Evolutionary conservation across 2,113 vertebrate species (phyloP).

Genomic region (Parotia lawesii): DNA sequence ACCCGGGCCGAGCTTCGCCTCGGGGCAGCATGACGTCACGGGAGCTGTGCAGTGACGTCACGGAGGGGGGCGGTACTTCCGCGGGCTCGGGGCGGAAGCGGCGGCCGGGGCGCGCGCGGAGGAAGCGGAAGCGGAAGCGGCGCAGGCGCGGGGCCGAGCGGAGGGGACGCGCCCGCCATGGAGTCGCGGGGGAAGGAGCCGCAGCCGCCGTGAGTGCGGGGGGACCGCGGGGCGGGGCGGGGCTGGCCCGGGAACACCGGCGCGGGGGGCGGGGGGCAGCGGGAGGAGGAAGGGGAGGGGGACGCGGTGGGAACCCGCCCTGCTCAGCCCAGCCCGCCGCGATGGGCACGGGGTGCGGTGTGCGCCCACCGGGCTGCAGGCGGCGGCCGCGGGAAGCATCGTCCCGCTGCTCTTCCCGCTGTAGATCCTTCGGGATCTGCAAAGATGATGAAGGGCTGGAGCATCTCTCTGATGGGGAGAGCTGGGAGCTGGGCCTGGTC

Average conservation of each 20-base stretch:
- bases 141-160: neutral
- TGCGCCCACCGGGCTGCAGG: neutral
- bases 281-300: neutral
- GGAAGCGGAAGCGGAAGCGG: neutral
- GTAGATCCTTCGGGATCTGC: neutral
- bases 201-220: neutral
- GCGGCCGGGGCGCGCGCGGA: neutral
- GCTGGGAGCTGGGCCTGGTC: neutral
- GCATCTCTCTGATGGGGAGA: neutral
- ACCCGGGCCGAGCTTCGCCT: accelerated
- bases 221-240: neutral
- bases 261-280: neutral
- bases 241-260: neutral
- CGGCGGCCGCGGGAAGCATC: neutral
- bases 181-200: neutral
- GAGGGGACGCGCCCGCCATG: neutral
- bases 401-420: neutral
- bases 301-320: neutral
- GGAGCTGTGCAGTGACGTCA: neutral
- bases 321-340: neutral
- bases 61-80: neutral
- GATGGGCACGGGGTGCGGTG: neutral
- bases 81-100: neutral
- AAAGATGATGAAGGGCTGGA: neutral
- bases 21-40: neutral